Percentiles rank a stretch among this genome's conserved stretches.
phyloP scores from a whole-genome alignment of 2,113 vertebrate genomes.

The Athene cunicularia region DNA sequence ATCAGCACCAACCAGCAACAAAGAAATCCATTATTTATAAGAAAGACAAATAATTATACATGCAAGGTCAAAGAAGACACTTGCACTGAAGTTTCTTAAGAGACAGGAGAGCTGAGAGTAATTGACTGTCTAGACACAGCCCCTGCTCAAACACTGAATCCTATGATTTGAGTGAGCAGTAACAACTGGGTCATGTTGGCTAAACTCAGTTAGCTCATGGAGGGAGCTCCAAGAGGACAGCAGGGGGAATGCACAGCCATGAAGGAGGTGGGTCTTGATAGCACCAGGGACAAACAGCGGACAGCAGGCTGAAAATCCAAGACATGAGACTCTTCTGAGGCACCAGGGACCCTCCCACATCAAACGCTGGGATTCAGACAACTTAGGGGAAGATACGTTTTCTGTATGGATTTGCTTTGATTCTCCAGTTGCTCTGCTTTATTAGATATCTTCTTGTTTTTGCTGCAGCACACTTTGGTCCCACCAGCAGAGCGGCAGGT shows the following conservation, averaged over 20 bases:
- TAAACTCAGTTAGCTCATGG: not conserved
- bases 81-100: not conserved
- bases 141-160: not conserved
- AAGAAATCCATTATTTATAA: constrained; percentile 55
- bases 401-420: not conserved
- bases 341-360: not conserved
- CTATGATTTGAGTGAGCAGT: not conserved
- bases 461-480: not conserved
- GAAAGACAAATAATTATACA: constrained; percentile 46
- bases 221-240: not conserved
- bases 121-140: constrained; percentile 41
- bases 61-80: constrained; percentile 43
- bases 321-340: not conserved
- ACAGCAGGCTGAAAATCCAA: not conserved
- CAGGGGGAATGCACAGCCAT: not conserved
- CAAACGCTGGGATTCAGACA: not conserved
- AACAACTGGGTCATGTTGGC: not conserved
- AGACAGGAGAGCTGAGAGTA: not conserved
- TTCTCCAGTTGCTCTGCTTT: not conserved
- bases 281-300: not conserved
- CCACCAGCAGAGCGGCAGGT: not conserved
- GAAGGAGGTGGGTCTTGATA: not conserved
- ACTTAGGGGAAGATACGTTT: not conserved
- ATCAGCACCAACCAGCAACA: constrained; percentile 12
- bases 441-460: not conserved